Base-by-base conservation (phyloP, 2,113 vertebrate species). In the Nicator chloris region DNA sequence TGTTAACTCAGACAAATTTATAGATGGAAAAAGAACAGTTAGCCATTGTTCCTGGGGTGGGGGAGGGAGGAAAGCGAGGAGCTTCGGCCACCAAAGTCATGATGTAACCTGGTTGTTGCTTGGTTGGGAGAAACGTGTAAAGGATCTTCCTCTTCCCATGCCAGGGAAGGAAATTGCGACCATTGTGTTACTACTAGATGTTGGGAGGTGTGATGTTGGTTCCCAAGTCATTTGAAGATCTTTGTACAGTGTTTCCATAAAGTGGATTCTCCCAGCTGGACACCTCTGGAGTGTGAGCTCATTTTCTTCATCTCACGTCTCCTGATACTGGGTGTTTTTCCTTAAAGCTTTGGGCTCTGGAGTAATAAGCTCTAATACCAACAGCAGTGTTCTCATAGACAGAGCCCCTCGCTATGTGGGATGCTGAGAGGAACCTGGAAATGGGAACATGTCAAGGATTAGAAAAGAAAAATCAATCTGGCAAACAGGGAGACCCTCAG, bases 1-100 rank as follows among this genome's bases (percentile, higher is more conserved):
- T 88, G 90, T 96, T 96, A 92, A 92, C 94, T 93, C 96, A 95
- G 96, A 96, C 97, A 96, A 96, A 94, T 95, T 97, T 97, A 97
- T 97, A 92, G 92, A 92, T 91, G 92, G 92, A 93, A 96, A 94
- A 96, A 97, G 96, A 96, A 95, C 92, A 94, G 89, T 91, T 76
- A 94, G 83, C 81, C 90, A 92, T 94, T 97, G 94, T 97, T 95
- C 76, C 69, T 83, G 86, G n/a, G 80, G 71, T 45, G 94, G 88
- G 95, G 87, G 86, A 92, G 89, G 91, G 93, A 89, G 75, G 71
- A 28, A 79, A 89, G 28, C 0, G 14, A 68, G 85, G 82, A 79
- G 80, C 85, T 68, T 83, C 50, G 54, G 92, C 75, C 92, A 90
- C 88, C 82, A 86, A 87, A 90, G 66, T 53, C 92, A 92, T 96